Base-by-base conservation (phyloP, 2,888 invertebrate species). In the Xestia ashworthii region DNA sequence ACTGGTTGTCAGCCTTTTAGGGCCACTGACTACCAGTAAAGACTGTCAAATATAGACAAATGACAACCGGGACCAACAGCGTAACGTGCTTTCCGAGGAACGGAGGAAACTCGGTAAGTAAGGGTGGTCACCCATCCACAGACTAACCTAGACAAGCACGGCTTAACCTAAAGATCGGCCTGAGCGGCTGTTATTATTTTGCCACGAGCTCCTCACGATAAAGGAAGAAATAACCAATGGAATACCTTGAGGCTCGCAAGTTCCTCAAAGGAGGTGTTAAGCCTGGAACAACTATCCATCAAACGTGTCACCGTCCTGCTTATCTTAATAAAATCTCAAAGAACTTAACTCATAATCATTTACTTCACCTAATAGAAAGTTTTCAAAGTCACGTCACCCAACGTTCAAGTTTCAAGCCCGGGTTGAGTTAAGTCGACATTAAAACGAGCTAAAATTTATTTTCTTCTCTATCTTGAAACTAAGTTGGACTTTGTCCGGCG, bases 371-470 rank as follows among this genome's bases (percentile, higher is more conserved):
- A 41, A 73, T 68, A 58, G 25, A 46, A 83, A 83, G 76, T 76
- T 80, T 72, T 71, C 67, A 60, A 76, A 71, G 64, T 65, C 50
- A 41, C 64, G 66, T 60, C 76, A 69, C 46, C 71, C 16, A 64
- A 72, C 58, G 67, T 72, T 66, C 0, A 74, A 84, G 32, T 84
- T 83, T 60, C 16, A 48, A 55, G 62, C 53, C 14, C 38, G 44
- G 14, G 66, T 65, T 55, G 53, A 76, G 72, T 69, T 81, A 84
- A 68, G 48, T 67, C 44, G 53, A 84, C 74, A 60, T 77, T 67
- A 75, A 81, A 77, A 73, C 64, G 50, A 73, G 67, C 32, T 75
- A 14, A 72, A 83, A 83, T 77, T 84, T 81, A 84, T 81, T 81
- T 67, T 72, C 46, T 73, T 55, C 62, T 58, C 32, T 71, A 71